Evolutionary conservation across 2,113 vertebrate genomes (phyloP), one percentile per base, ranked within the genome.

Genomic region (Pao palembangensis): DNA sequence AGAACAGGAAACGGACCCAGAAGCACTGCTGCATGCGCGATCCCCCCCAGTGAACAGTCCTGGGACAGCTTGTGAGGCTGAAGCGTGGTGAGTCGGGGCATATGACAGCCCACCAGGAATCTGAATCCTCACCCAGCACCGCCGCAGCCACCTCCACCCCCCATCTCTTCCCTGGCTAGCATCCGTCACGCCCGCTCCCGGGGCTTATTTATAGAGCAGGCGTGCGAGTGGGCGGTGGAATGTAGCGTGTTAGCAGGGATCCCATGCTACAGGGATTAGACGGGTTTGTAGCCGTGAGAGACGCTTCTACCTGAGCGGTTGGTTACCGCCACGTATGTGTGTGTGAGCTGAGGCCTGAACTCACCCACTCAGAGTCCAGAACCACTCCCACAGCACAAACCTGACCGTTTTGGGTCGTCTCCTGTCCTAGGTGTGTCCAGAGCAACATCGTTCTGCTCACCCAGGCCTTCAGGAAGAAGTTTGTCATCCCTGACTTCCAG

Each of bases 381-480:
- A 38, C 34, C 8, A 38, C 34, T 38, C 34, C 10, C 34, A 12
- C 34, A 38, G 34, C 34, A 38, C 34, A 11, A 38, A 1, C 8
- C 34, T 38, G 34, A 38, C 1, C 2, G 15, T 19, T 20, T 74
- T 64, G 5, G 17, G 1, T 41, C 15, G 6, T 28, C 25, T 55
- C 42, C 61, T 75, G 51, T 47, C 67, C 38, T 81, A 99, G 97
- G 85, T 99, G 97, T 84, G 96, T 99, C 69, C 96, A 98, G 77
- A 98, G 95, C 90, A 99, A 99, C 90, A 99, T 99, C 46, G 96
- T 99, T 25, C 88, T 99, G 85, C 92, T 99, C 69, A 99, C 97
- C 31, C 97, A 99, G 90, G 97, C 96, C 54, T 99, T 99, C 88
- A 91, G 97, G 76, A 94, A 97, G 88, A 99, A 99, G 88, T 99